Base-by-base conservation (phyloP, 2,888 invertebrate genomes). In the Drosophila hawaiiensis region DNA sequence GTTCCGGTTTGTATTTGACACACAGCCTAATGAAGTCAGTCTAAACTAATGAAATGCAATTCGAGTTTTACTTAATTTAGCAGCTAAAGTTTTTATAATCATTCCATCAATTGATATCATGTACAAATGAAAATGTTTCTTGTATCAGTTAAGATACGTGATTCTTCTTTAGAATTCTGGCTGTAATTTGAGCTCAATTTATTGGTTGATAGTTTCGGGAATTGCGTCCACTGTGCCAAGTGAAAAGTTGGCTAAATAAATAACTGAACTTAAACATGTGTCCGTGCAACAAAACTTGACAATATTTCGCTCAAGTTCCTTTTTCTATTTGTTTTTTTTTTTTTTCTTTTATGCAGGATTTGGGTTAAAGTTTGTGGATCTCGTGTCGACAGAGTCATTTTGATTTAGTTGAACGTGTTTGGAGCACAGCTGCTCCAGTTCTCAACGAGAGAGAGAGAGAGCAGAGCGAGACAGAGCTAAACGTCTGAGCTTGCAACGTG, bases 161-260 rank as follows among this genome's bases (percentile, higher is more conserved):
- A 16, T 6, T 37, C 6, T 37, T 37, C 37, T 6, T 6, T 16
- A 3, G 16, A 37, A 16, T 16, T 6, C 16, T 6, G 37, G 16
- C 6, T 16, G 0, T 6, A 37, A 37, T 7, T 37, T 19, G 6
- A 14, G 1, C 14, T 7, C 9, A 28, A 10, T 50, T 50, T 28
- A 12, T 19, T 47, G 22, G 47, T 16, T 25, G 47, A 47, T 25
- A 50, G 31, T 16, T 29, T 39, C 3, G 49, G 1, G 25, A 4
- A 9, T 9, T 9, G 16, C 25, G 1, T 2, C 68, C 68, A 68
- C 50, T 70, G 75, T 64, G 69, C 59, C 70, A 72, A 73, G 86
- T 83, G 77, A 86, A 84, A 86, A 89, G 79, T 89, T 75, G 76
- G 73, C 80, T 86, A 75, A 82, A 89, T 87, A 86, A 89, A 85